phyloP scores from a whole-genome alignment of 2,888 invertebrate species.

The Melitaea athalia region DNA sequence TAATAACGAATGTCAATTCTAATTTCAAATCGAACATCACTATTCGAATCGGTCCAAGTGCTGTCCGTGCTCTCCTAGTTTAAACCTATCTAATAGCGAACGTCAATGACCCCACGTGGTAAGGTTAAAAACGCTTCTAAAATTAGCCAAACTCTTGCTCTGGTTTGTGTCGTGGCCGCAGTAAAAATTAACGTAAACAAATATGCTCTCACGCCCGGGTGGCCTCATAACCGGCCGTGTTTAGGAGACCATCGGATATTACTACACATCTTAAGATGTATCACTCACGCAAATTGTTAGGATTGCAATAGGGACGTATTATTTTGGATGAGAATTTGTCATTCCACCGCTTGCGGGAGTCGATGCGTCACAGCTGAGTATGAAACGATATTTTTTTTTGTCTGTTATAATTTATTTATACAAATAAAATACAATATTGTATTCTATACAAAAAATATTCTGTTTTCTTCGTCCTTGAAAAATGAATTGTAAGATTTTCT shows the following conservation, averaged over 20 bases:
- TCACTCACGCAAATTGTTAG: slow-evolving; percentile 46
- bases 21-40: too few relatives aligned
- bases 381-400: neutral
- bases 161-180: slow-evolving; percentile 80
- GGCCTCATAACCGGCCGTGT: slow-evolving; percentile 59
- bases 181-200: slow-evolving; percentile 81
- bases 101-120: slow-evolving; percentile 77
- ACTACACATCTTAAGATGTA: slow-evolving; percentile 27
- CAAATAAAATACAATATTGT: neutral
- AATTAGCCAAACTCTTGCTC: slow-evolving; percentile 72
- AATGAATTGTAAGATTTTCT: neutral
- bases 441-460: neutral
- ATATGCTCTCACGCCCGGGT: slow-evolving; percentile 74
- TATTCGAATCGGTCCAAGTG: neutral
- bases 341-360: slow-evolving; percentile 49
- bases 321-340: slow-evolving; percentile 58
- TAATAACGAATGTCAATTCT: too few relatives aligned
- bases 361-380: slow-evolving; percentile 32
- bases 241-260: slow-evolving; percentile 44
- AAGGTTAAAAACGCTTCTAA: slow-evolving; percentile 70
- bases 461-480: neutral
- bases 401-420: neutral
- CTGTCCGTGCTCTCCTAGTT: slow-evolving; percentile 6
- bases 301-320: slow-evolving; percentile 37
- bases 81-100: slow-evolving; percentile 20